Conservation (phyloP, 1,140 invertebrate species). For the Cyclina sinensis region DNA sequence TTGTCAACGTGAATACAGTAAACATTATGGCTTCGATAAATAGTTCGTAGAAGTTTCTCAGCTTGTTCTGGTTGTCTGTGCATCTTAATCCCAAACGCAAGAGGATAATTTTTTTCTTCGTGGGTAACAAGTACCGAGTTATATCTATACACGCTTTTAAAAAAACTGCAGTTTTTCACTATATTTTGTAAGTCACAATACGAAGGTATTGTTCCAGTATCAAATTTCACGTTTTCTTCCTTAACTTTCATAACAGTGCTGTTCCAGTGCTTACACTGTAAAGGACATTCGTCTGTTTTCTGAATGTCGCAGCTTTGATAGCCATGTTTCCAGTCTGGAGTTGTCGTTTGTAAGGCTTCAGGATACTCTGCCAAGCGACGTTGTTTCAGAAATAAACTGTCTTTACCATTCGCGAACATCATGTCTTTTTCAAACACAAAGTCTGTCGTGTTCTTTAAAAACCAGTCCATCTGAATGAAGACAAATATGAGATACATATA, state of each 20-base stretch:
- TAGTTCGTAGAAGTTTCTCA: slow-evolving; percentile 81
- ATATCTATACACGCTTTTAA: slow-evolving; percentile 68
- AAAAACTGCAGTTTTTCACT: slow-evolving; percentile 66
- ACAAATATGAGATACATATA: background rate
- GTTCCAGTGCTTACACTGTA: background rate
- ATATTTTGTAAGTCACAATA: slow-evolving; percentile 61
- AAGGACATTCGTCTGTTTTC: background rate
- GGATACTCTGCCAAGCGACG: background rate
- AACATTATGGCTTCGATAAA: slow-evolving; percentile 85
- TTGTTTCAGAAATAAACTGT: background rate
- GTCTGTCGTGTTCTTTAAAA: background rate
- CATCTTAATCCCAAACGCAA: slow-evolving; percentile 81
- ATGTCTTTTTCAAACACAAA: background rate
- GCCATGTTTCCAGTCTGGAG: too few relatives aligned
- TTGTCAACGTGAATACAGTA: slow-evolving; percentile 86
- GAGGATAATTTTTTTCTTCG: slow-evolving; percentile 78
- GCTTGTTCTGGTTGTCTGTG: slow-evolving; percentile 77
- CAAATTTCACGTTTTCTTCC: background rate
- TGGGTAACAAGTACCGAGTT: slow-evolving; percentile 37
- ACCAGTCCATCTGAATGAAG: slow-evolving; percentile 4
- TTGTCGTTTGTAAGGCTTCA: background rate
- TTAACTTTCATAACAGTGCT: background rate
- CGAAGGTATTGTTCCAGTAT: background rate
- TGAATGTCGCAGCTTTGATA: background rate
- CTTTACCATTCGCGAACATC: background rate